Percentiles rank a stretch among this genome's conserved stretches.
phyloP scores from a whole-genome alignment of 2,113 vertebrate genomes.

The Dryoscopus gambensis region DNA sequence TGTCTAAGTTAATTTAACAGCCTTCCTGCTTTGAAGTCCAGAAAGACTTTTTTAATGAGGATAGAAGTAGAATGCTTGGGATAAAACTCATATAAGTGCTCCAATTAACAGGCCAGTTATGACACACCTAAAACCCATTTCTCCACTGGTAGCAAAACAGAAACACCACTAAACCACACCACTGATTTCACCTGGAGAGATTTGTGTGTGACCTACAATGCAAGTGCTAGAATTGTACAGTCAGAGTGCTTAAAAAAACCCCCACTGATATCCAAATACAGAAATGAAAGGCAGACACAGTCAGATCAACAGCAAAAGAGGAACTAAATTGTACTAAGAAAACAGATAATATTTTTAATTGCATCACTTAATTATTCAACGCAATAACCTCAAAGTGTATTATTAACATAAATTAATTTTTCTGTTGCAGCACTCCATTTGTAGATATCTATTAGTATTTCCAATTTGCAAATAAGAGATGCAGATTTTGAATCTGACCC shows the following conservation, averaged over 20 bases:
- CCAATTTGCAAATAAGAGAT: not conserved
- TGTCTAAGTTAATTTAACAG: constrained; percentile 13
- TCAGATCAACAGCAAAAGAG: not conserved
- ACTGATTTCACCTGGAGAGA: not conserved
- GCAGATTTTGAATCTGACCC: not conserved
- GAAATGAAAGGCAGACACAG: not conserved
- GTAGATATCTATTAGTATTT: not conserved
- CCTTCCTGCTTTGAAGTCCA: not conserved
- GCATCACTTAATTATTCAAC: not conserved
- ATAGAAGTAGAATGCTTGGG: not conserved
- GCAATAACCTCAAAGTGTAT: not conserved
- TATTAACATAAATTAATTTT: not conserved
- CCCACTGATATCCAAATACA: not conserved
- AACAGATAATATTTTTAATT: not conserved
- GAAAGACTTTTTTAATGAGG: constrained; percentile 4
- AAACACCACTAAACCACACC: not conserved
- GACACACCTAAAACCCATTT: not conserved
- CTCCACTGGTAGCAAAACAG: not conserved
- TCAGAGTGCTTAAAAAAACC: not conserved
- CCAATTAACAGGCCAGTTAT: not conserved
- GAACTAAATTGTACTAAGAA: not conserved
- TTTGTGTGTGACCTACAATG: not conserved
- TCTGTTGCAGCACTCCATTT: not conserved
- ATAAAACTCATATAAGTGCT: not conserved
- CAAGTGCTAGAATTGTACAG: not conserved